phyloP scores from a whole-genome alignment of 1,140 invertebrate genomes.

The Paraescarpia echinospica region DNA sequence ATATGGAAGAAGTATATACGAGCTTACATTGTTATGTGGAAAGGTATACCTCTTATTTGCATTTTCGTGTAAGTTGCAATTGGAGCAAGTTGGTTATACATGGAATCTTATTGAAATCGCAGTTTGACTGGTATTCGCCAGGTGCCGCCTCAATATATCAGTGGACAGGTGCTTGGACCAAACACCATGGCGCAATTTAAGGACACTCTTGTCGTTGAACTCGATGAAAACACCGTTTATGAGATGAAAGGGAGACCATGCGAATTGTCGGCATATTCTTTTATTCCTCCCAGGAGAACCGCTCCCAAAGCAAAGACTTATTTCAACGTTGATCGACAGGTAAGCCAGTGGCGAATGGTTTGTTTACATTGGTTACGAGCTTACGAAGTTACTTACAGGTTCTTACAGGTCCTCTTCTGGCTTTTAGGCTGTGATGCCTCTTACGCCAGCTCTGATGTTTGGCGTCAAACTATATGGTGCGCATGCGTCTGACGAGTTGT shows the following conservation, averaged over 20 bases:
- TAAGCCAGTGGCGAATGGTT: conserved; percentile 30
- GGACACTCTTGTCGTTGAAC: conserved; percentile 2
- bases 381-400: not conserved
- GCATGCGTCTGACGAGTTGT: no score
- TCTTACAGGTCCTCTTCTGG: no score
- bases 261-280: conserved; percentile 54
- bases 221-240: conserved; percentile 30
- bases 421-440: no score
- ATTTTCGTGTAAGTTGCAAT: not conserved
- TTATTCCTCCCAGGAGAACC: conserved; percentile 47
- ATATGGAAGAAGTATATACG: no score
- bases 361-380: conserved; percentile 26
- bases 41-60: no score
- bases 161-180: not conserved
- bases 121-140: not conserved
- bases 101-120: not conserved
- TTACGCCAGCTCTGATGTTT: no score
- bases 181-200: conserved; percentile 8
- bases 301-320: conserved; percentile 46
- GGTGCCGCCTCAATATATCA: not conserved
- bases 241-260: conserved; percentile 49
- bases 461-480: no score
- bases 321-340: conserved; percentile 51
- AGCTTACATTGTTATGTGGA: no score
- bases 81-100: not conserved